phyloP scores from a whole-genome alignment of 2,888 invertebrate species.

The Melieria omissa region DNA sequence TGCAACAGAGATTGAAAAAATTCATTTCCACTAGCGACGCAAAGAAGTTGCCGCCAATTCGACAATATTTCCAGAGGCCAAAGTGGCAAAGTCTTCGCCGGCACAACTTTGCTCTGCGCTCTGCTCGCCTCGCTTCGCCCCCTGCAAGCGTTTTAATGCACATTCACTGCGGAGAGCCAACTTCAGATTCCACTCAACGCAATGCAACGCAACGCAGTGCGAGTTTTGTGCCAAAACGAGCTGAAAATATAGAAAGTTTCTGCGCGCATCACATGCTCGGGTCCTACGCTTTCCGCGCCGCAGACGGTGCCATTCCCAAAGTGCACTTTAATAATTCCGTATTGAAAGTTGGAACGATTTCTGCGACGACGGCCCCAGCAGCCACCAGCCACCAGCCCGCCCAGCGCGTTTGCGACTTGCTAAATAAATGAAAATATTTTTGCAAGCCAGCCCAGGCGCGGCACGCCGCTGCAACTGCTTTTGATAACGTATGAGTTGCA shows the following conservation, averaged over 20 bases:
- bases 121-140: no score
- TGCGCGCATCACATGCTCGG: no score
- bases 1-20: no score
- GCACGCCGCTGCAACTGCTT: not conserved
- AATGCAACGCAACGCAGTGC: constrained; percentile 19
- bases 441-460: not conserved
- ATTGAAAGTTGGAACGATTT: constrained; percentile 10
- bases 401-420: not conserved
- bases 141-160: not conserved
- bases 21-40: no score
- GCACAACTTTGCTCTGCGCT: no score
- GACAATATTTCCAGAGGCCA: no score
- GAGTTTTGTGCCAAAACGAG: constrained; percentile 28
- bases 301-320: not conserved
- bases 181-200: not conserved
- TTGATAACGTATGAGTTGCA: constrained; percentile 20
- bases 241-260: constrained; percentile 35
- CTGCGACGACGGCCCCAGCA: not conserved
- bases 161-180: not conserved
- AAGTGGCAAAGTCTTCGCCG: no score
- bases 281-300: constrained; percentile 1
- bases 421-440: constrained; percentile 19
- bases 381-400: not conserved
- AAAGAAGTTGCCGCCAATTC: no score
- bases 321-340: constrained; percentile 26